These are phyloP conservation scores for Callospermophilus lateralis DNA, from an alignment of 2,113 vertebrate species.

Conservation along the genomic window DNA sequence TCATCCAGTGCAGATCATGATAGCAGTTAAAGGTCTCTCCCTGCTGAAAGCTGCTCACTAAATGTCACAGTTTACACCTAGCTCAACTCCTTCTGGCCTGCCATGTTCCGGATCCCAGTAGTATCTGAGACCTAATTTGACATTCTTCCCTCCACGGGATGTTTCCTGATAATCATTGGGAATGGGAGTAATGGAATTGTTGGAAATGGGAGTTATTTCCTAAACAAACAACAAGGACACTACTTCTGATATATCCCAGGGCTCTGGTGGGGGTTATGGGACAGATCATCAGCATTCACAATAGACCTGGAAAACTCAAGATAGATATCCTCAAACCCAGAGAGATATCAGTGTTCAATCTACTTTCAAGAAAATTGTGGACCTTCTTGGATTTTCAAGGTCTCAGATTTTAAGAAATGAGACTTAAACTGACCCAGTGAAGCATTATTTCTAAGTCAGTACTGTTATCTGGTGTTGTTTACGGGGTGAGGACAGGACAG, in stretches of 20 bases:
- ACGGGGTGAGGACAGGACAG: neutral
- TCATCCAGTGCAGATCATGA: neutral
- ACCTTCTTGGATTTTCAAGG: neutral
- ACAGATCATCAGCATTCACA: neutral
- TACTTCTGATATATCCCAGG: neutral
- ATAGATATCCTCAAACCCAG: neutral
- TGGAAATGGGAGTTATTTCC: conserved; percentile 1
- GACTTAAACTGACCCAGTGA: neutral
- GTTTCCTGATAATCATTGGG: neutral
- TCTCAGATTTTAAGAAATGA: conserved; percentile 13
- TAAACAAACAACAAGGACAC: neutral
- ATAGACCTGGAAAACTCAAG: neutral
- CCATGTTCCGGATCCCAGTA: neutral
- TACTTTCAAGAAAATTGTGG: neutral
- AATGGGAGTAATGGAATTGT: neutral
- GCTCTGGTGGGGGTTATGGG: neutral
- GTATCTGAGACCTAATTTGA: neutral
- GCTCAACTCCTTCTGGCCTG: conserved; percentile 46
- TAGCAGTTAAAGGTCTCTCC: neutral
- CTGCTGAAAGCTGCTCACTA: neutral
- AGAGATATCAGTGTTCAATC: neutral
- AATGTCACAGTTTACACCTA: conserved; percentile 44
- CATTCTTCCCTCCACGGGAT: neutral
- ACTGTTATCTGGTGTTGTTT: neutral
- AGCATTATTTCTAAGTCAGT: neutral